phyloP scores from a whole-genome alignment of 2,797 vertebrate species.

The Aselliscus stoliczkanus region DNA sequence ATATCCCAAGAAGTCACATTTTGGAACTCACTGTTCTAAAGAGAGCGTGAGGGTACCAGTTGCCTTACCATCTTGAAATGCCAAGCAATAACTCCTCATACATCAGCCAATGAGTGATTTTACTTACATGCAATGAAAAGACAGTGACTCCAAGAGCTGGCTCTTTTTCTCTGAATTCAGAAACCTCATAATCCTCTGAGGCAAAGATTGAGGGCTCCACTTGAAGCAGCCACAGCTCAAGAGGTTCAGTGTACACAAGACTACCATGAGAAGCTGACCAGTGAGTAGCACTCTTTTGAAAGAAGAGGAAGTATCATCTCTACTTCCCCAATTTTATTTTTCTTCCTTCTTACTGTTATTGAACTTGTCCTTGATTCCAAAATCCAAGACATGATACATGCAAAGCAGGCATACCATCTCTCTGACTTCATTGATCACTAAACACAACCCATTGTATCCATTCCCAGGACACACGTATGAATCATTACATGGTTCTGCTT shows the following conservation, averaged over 20 bases:
- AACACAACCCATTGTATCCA: background rate
- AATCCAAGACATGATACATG: background rate
- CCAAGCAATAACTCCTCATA: background rate
- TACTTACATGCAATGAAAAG: constrained; percentile 60
- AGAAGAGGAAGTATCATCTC: constrained; percentile 58
- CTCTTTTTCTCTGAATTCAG: background rate
- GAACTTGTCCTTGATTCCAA: constrained; percentile 13
- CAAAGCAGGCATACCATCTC: background rate
- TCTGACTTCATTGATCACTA: background rate
- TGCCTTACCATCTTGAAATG: background rate
- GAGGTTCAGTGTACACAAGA: background rate
- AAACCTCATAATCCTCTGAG: constrained; percentile 41
- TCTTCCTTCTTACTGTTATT: constrained; percentile 38
- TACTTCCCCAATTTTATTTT: constrained; percentile 67
- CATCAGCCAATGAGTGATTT: background rate
- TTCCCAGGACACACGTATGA: background rate
- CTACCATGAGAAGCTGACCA: background rate
- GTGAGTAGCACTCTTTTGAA: constrained; percentile 5
- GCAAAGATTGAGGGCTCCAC: background rate
- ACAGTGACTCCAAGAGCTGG: constrained; percentile 30
- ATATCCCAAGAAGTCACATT: background rate
- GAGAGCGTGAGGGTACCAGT: background rate
- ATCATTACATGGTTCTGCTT: background rate
- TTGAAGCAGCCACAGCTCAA: background rate
- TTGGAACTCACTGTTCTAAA: background rate